Percentiles rank a stretch among this genome's conserved stretches.
Conservation (phyloP, 2,113 vertebrate genomes). For the Chloroceryle aenea region DNA sequence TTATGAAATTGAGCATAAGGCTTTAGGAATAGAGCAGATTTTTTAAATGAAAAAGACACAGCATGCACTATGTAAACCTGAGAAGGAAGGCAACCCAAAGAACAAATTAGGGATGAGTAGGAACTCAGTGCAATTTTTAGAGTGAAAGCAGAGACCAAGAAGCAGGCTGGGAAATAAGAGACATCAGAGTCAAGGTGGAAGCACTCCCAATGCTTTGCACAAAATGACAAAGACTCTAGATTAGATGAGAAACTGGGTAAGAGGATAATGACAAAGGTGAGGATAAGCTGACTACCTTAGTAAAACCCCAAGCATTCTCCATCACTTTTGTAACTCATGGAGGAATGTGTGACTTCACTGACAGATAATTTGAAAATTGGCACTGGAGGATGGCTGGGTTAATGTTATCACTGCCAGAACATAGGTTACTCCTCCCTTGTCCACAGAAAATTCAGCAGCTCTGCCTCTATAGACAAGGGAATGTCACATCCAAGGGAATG, state of each 20-base stretch:
- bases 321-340: neutral
- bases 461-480: neutral
- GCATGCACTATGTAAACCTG: neutral
- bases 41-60: neutral
- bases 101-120: neutral
- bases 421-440: neutral
- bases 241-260: neutral
- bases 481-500: too few relatives aligned
- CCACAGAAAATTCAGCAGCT: neutral
- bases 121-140: neutral
- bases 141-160: neutral
- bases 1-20: constrained; percentile 9
- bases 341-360: neutral
- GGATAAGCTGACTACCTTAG: neutral
- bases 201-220: neutral
- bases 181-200: neutral
- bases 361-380: neutral
- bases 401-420: neutral
- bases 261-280: neutral
- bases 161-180: neutral
- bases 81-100: neutral
- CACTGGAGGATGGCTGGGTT: neutral
- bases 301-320: neutral
- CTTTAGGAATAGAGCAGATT: neutral
- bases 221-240: neutral